A percentile compares a stretch with the other conserved stretches of the same genome.
These are phyloP conservation scores for Galeopsomyia nigrocyanea DNA, from an alignment of 2,888 invertebrate genomes.

Conservation along the genomic window DNA sequence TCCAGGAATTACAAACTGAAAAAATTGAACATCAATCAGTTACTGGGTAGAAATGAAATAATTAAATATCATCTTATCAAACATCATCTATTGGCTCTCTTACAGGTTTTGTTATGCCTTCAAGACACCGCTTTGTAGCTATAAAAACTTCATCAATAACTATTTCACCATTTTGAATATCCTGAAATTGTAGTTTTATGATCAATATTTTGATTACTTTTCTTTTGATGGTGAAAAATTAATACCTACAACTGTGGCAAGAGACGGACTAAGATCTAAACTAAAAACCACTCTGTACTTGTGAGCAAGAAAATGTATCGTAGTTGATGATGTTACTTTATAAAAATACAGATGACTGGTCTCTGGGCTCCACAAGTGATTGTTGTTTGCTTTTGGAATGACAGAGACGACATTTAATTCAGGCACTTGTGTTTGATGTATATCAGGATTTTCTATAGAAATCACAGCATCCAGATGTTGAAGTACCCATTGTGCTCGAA, in stretches of 20 bases:
- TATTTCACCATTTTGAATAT: conserved; percentile 74
- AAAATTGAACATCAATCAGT: neutral
- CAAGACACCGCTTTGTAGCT: conserved; percentile 72
- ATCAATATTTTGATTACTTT: neutral
- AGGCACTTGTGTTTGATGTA: conserved; percentile 67
- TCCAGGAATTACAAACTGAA: conserved; percentile 79
- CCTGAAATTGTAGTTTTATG: conserved; percentile 60
- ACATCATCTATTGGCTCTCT: conserved; percentile 45
- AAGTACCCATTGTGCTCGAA: conserved; percentile 82
- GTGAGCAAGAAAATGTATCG: conserved; percentile 78
- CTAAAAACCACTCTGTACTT: conserved; percentile 81
- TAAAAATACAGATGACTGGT: conserved; percentile 70
- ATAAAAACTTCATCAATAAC: conserved; percentile 75
- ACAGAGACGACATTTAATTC: conserved; percentile 78
- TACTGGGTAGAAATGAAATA: neutral
- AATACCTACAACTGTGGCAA: conserved; percentile 76
- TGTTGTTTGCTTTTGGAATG: conserved; percentile 71
- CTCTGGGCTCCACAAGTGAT: conserved; percentile 69
- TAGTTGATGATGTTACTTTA: conserved; percentile 72
- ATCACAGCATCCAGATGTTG: conserved; percentile 76
- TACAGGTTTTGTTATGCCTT: conserved; percentile 73
- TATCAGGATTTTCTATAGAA: conserved; percentile 66
- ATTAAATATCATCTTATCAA: neutral
- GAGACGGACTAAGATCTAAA: conserved; percentile 84
- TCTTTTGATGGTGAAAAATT: neutral